Percentiles rank a stretch among this genome's conserved stretches.
Evolutionary conservation across 2,113 vertebrate species (phyloP).

Genomic region (Alces alces): DNA sequence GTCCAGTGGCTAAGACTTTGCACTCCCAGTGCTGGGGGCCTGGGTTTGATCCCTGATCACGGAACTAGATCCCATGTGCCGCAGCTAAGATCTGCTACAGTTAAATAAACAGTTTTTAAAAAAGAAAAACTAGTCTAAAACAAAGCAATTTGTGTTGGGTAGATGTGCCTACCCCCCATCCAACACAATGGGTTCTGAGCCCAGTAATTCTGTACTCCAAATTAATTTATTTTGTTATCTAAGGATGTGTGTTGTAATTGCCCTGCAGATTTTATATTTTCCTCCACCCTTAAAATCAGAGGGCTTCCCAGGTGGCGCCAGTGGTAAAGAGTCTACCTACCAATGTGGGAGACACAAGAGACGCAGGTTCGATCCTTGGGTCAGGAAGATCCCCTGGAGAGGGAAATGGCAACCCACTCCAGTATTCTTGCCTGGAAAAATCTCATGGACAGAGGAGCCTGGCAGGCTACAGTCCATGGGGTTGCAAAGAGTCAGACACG

Average conservation of each 20-base stretch:
- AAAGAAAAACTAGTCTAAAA: background rate
- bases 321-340: background rate
- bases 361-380: background rate
- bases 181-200: background rate
- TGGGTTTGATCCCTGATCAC: background rate
- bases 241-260: background rate
- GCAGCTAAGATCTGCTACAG: background rate
- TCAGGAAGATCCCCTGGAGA: background rate
- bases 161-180: no score
- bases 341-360: background rate
- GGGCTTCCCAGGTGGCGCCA: background rate
- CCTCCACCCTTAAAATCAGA: background rate
- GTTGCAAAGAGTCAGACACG: background rate
- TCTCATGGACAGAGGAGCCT: background rate
- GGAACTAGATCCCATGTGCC: background rate
- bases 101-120: background rate
- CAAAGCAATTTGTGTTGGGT: background rate
- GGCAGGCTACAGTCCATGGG: background rate
- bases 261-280: background rate
- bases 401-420: background rate
- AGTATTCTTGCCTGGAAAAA: background rate
- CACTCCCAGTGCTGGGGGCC: background rate
- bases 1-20: background rate
- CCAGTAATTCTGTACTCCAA: background rate
- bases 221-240: background rate